Percentiles rank a stretch among this genome's conserved stretches.
These are phyloP conservation scores for Cyaniris semiargus DNA, from an alignment of 2,888 invertebrate species.

Conservation along the genomic window DNA sequence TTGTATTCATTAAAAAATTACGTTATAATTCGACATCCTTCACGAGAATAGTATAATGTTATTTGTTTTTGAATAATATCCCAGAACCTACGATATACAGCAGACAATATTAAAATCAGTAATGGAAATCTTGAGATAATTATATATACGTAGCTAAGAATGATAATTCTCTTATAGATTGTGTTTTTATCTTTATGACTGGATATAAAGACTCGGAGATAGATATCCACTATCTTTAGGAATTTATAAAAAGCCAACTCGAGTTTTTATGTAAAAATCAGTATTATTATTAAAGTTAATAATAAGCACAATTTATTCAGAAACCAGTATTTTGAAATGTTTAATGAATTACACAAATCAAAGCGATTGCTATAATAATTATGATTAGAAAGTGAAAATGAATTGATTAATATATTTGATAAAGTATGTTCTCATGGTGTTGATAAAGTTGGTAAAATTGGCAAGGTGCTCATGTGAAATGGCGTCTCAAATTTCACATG, in stretches of 20 bases:
- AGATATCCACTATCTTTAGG: conserved; percentile 16
- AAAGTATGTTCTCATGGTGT: neutral
- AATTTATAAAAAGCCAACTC: conserved; percentile 3
- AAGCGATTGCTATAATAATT: neutral
- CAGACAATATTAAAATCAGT: neutral
- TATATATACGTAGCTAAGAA: conserved; percentile 8
- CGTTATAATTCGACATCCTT: too few relatives aligned
- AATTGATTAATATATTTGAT: neutral
- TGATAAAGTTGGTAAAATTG: neutral
- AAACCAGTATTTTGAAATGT: neutral
- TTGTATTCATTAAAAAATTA: too few relatives aligned
- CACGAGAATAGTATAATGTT: neutral
- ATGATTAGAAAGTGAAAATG: conserved; percentile 2
- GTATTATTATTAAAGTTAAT: conserved; percentile 3
- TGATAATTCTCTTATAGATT: conserved; percentile 17
- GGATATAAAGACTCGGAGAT: conserved; percentile 20
- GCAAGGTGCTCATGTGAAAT: too few relatives aligned
- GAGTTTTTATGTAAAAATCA: conserved; percentile 5
- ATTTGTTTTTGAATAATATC: neutral
- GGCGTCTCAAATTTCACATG: neutral
- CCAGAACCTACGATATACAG: neutral
- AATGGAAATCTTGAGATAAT: conserved; percentile 26
- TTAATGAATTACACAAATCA: neutral
- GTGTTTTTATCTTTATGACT: conserved; percentile 17
- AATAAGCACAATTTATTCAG: neutral